phyloP scores from a whole-genome alignment of 2,113 vertebrate species.

The Emydura subglobosa region DNA sequence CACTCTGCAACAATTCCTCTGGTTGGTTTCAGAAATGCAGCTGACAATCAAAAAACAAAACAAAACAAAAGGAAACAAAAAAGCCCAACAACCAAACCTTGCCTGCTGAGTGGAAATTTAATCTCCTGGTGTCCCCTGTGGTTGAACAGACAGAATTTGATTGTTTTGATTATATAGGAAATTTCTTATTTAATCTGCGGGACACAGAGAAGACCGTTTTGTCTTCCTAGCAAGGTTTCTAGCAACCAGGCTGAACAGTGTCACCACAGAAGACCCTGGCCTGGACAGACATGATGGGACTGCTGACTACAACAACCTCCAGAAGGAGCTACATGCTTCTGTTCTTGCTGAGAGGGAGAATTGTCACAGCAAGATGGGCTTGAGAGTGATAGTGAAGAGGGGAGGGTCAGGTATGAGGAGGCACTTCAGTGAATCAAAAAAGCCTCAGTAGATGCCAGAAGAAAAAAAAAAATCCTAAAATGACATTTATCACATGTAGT shows the following conservation, averaged over 20 bases:
- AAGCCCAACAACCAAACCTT: accelerated
- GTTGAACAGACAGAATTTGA: not conserved
- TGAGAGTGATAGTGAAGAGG: not conserved
- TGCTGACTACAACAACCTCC: not conserved
- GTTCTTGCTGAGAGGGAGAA: not conserved
- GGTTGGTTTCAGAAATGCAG: not conserved
- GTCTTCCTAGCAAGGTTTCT: not conserved
- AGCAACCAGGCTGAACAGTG: not conserved
- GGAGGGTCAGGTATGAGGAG: not conserved
- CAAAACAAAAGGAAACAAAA: not conserved
- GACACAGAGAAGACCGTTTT: not conserved
- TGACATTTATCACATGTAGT: not conserved
- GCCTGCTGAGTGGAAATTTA: not conserved
- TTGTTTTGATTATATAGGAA: not conserved
- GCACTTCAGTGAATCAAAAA: not conserved
- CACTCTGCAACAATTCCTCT: not conserved
- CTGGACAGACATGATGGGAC: not conserved
- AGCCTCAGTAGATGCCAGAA: not conserved
- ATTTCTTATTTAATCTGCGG: not conserved
- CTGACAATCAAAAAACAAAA: not conserved
- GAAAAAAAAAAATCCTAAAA: not conserved
- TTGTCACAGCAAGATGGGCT: not conserved
- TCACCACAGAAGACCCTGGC: not conserved
- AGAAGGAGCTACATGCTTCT: not conserved
- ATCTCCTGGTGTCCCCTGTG: not conserved